Base-by-base conservation (phyloP, 2,797 vertebrate species). In the Melanogrammus aeglefinus region DNA sequence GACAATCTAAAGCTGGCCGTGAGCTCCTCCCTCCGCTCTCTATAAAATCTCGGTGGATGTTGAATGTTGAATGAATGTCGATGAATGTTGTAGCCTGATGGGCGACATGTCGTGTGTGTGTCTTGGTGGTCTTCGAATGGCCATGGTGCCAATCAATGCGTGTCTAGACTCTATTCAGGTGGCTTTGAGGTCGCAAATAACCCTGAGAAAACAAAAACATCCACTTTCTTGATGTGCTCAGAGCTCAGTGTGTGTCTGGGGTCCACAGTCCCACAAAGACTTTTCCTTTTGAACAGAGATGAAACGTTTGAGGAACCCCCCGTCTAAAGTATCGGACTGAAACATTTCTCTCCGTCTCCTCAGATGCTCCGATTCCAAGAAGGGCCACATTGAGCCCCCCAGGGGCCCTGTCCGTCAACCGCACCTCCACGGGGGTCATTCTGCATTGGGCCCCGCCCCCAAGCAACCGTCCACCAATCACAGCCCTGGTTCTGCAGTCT, bases 401-500 rank as follows among this genome's bases (percentile, higher is more conserved):
- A 0, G 88, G 80, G 12, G 89, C 82, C 57, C 94, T 99, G 82
- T 94, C 81, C 0, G 94, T 95, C 86, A 94, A 95, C 77, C 94
- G 88, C 89, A 94, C 92, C 0, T 80, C 88, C 8, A 90, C 92
- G 0, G 97, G 97, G 73, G 93, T 99, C 5, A 82, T 97, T 78
- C 90, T 99, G 78, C 89, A 81, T 3, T 99, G 97, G 97, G 89
- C 91, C 0, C 93, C 87, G 35, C 95, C 97, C 0, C 90, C 89
- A 1, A 84, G 88, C 8, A 84, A 88, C 80, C 91, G 92, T 0
- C 86, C 92, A 51, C 91, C 91, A 0, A 85, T 95, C 81, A 93
- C 95, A 0, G 92, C 93, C 66, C 96, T 96, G 7, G 82, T 96
- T 1, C 92, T 99, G 77, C 97, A 99, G 82, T 94, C 94, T 63